phyloP scores from a whole-genome alignment of 1,140 invertebrate genomes.

The Heliconius himera region DNA sequence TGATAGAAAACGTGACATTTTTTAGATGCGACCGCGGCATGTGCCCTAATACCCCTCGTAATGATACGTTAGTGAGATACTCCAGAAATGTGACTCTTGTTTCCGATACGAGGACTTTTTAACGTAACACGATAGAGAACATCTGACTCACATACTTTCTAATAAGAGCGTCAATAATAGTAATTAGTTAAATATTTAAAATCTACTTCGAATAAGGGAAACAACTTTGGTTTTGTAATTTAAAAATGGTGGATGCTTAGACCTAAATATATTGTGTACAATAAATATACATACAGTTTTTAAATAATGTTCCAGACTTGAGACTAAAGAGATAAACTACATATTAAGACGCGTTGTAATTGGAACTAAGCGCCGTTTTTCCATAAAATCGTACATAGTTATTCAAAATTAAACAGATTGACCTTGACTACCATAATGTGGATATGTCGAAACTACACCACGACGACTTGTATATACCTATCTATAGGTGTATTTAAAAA shows the following conservation, averaged over 20 bases:
- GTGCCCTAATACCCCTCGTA: slow-evolving; percentile 57
- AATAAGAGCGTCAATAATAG: slow-evolving; percentile 6
- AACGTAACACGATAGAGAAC: slow-evolving; percentile 31
- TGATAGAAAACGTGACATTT: slow-evolving; percentile 72
- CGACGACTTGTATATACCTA: no score
- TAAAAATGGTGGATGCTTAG: no score
- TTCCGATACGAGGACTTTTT: slow-evolving; percentile 61
- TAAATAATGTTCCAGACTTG: no score
- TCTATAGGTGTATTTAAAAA: no score
- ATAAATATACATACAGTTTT: no score
- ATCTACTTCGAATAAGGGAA: not conserved
- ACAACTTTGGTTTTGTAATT: not conserved
- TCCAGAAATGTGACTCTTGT: slow-evolving; percentile 72
- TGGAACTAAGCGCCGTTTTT: not conserved
- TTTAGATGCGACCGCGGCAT: slow-evolving; percentile 67
- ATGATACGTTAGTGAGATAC: slow-evolving; percentile 66
- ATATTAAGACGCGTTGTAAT: not conserved
- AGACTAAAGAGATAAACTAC: no score
- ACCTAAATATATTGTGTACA: no score
- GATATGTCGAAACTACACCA: not conserved
- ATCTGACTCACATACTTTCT: slow-evolving; percentile 18
- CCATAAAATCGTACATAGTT: not conserved
- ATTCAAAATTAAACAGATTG: not conserved
- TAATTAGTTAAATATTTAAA: not conserved
- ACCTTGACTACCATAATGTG: not conserved